Base-by-base conservation (phyloP, 2,888 invertebrate genomes). In the Hoplodrina blanda region DNA sequence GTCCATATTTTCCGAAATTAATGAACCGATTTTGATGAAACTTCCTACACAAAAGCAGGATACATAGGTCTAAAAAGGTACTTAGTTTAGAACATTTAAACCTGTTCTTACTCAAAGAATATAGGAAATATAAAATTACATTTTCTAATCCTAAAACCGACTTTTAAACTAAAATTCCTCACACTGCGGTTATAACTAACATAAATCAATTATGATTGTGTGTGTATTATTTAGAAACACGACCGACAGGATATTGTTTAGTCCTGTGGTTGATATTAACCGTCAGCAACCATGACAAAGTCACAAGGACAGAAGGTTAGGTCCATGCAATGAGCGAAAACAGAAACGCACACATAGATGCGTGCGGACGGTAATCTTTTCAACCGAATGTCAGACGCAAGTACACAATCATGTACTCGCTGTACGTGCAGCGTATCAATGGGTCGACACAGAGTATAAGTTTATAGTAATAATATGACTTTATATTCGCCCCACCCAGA, bases 141-240 rank as follows among this genome's bases (percentile, higher is more conserved):
- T 60, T 56, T 70, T 61, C 17, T 33, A 54, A 71, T 61, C 13
- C 17, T 17, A 13, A 49, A 72, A 46, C 17, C 7, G 33, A 59
- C n/a, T 55, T 50, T 25, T 25, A 59, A 55, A 49, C 46, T 46
- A 30, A 62, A 70, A 52, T 57, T 49, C 54, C 5, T 64, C 19
- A 3, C 50, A 50, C 25, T 69, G 73, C 41, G 70, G 74, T 78
- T 62, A 49, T 11, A 46, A 15, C 15, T 46, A 20, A n/a, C 55
- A 62, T 80, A 83, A 81, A 83, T 81, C 75, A 82, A 81, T 81
- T 63, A 74, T 52, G 50, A 67, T 50, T 63, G 50, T 74, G 50
- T 74, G 50, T 74, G 55, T 67, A 57, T 73, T 78, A 74, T 66
- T 69, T 66, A 77, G 61, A 78, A 72, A 74, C 33, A n/a, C 30